A percentile compares a stretch with the other conserved stretches of the same genome.
These are phyloP conservation scores for Phengaris arion DNA, from an alignment of 2,888 invertebrate species.

Conservation along the genomic window DNA sequence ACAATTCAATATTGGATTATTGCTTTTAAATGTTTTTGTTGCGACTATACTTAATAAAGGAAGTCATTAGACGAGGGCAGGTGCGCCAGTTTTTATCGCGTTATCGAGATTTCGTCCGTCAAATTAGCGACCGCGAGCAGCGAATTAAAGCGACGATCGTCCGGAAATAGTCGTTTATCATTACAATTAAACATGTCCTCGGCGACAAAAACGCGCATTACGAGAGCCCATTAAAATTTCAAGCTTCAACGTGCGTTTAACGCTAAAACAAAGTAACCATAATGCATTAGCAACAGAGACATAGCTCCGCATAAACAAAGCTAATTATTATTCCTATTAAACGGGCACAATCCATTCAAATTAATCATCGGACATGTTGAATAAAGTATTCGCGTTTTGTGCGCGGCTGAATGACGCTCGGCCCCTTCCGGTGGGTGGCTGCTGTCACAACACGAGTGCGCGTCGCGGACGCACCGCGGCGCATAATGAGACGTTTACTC, in stretches of 20 bases:
- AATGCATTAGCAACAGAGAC: conserved; percentile 51
- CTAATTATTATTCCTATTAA: conserved; percentile 78
- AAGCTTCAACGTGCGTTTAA: conserved; percentile 45
- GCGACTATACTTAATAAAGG: conserved; percentile 23
- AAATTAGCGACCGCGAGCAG: conserved; percentile 16
- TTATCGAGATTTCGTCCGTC: conserved; percentile 25
- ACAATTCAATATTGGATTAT: conserved; percentile 35
- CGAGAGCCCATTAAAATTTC: background rate
- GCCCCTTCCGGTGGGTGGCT: conserved; percentile 78
- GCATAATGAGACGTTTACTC: conserved; percentile 80
- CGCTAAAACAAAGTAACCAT: conserved; percentile 52
- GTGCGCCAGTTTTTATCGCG: conserved; percentile 4
- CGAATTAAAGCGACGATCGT: conserved; percentile 23
- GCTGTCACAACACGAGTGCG: conserved; percentile 79
- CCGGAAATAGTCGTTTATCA: conserved; percentile 25
- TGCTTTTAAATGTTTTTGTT: conserved; percentile 30
- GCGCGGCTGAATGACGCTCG: conserved; percentile 74
- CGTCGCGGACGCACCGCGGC: conserved; percentile 75
- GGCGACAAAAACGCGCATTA: conserved; percentile 20
- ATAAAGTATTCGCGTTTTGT: conserved; percentile 77
- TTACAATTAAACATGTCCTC: conserved; percentile 19
- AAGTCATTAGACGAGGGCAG: conserved; percentile 25
- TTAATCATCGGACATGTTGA: conserved; percentile 75
- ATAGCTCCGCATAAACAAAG: conserved; percentile 52
- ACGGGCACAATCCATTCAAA: conserved; percentile 75